A percentile compares a stretch with the other conserved stretches of the same genome.
Conservation (phyloP, 1,140 invertebrate species). For the Schlechtendalia chinensis region DNA sequence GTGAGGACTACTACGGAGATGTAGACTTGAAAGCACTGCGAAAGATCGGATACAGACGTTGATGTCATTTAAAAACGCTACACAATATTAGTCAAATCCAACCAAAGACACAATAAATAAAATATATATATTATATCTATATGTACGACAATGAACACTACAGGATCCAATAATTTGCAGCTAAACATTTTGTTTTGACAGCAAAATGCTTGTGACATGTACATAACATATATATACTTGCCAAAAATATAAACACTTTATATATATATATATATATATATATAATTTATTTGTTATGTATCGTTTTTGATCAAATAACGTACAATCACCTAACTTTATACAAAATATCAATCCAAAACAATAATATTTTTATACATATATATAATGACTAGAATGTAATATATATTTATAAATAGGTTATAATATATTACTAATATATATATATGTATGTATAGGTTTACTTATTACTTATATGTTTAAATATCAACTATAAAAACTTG, state of each 20-base stretch:
- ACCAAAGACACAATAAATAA: slow-evolving; percentile 28
- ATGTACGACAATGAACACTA: slow-evolving; percentile 1
- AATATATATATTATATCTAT: not conserved
- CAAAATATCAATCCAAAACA: slow-evolving; percentile 46
- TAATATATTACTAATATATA: slow-evolving; percentile 17
- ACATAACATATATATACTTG: slow-evolving; percentile 6
- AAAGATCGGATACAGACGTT: slow-evolving; percentile 65
- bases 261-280: too few relatives aligned
- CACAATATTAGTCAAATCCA: not conserved
- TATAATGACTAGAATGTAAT: slow-evolving; percentile 46
- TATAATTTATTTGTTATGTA: slow-evolving; percentile 40
- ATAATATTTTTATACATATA: slow-evolving; percentile 38
- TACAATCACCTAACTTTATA: slow-evolving; percentile 31
- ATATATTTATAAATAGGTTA: slow-evolving; percentile 16
- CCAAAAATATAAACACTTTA: slow-evolving; percentile 43
- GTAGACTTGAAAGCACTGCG: slow-evolving; percentile 77
- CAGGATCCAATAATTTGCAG: not conserved
- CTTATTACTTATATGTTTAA: slow-evolving; percentile 13
- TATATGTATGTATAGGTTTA: slow-evolving; percentile 8
- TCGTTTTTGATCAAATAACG: slow-evolving; percentile 46
- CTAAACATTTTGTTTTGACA: not conserved
- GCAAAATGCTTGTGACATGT: not conserved
- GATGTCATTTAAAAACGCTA: slow-evolving; percentile 5
- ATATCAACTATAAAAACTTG: slow-evolving; percentile 34
- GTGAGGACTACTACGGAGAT: slow-evolving; percentile 81